These are phyloP conservation scores for Hemiprocne comata DNA, from an alignment of 2,113 vertebrate species.

Conservation along the genomic window DNA sequence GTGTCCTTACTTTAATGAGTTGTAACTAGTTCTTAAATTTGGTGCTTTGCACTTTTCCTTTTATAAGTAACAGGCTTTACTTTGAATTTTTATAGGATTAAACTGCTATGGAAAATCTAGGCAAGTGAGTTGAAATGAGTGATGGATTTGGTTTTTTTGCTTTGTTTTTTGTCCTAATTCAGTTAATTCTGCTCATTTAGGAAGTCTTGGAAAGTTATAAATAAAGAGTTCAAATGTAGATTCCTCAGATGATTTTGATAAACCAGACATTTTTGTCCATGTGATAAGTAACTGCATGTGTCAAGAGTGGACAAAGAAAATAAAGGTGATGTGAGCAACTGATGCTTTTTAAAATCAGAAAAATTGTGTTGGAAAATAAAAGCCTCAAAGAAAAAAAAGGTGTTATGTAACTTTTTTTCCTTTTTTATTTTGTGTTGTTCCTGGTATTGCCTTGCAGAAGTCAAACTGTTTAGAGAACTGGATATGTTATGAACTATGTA, in stretches of 20 bases:
- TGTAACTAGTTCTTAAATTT: conserved; percentile 74
- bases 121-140: conserved; percentile 18
- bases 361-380: not conserved
- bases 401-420: not conserved
- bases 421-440: not conserved
- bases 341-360: not conserved
- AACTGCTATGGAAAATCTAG: conserved; percentile 38
- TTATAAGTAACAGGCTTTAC: conserved; percentile 69
- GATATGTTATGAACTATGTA: not conserved
- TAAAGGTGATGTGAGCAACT: not conserved
- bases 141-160: not conserved
- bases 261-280: not conserved
- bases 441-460: not conserved
- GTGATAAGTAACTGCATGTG: not conserved
- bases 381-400: not conserved
- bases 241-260: not conserved
- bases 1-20: conserved; percentile 73
- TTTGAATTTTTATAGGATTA: conserved; percentile 66
- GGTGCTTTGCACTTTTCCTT: conserved; percentile 63
- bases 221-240: not conserved
- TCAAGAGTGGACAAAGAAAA: not conserved
- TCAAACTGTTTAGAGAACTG: conserved; percentile 3
- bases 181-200: conserved; percentile 35
- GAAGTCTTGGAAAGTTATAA: conserved; percentile 3
- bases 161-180: not conserved